A percentile compares a stretch with the other conserved stretches of the same genome.
Conservation (phyloP, 2,797 vertebrate species). For the Agapornis canus region DNA sequence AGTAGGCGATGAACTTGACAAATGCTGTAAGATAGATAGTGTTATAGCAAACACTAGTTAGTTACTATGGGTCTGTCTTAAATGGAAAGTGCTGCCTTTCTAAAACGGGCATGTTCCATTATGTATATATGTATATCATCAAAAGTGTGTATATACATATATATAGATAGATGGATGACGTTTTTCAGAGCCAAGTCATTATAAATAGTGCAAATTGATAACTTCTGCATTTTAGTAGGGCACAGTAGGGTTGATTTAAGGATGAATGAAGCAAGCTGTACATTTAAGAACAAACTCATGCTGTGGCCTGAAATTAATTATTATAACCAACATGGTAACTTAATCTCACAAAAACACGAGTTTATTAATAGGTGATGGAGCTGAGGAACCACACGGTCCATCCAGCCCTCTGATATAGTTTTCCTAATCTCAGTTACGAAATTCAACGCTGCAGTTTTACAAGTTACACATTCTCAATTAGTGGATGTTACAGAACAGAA, state of each 20-base stretch:
- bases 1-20: not conserved
- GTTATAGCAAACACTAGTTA: not conserved
- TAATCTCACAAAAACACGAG: conserved; percentile 76
- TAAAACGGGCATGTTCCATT: not conserved
- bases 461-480: conserved; percentile 67
- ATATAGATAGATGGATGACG: not conserved
- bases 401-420: conserved; percentile 52
- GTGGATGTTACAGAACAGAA: conserved; percentile 68
- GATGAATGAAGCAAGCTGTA: conserved; percentile 55
- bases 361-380: conserved; percentile 71
- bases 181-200: not conserved
- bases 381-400: conserved; percentile 54
- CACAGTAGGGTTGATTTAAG: conserved; percentile 22
- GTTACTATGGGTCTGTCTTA: not conserved
- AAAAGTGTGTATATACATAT: not conserved
- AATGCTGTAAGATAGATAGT: accelerated
- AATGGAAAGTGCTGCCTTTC: not conserved
- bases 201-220: not conserved
- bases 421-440: conserved; percentile 61
- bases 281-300: conserved; percentile 65
- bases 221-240: not conserved
- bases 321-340: conserved; percentile 71
- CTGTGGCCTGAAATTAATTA: conserved; percentile 74
- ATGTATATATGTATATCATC: not conserved
- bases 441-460: conserved; percentile 64